These are phyloP conservation scores for Pedicia rivosa DNA, from an alignment of 2,888 invertebrate species.

Conservation along the genomic window DNA sequence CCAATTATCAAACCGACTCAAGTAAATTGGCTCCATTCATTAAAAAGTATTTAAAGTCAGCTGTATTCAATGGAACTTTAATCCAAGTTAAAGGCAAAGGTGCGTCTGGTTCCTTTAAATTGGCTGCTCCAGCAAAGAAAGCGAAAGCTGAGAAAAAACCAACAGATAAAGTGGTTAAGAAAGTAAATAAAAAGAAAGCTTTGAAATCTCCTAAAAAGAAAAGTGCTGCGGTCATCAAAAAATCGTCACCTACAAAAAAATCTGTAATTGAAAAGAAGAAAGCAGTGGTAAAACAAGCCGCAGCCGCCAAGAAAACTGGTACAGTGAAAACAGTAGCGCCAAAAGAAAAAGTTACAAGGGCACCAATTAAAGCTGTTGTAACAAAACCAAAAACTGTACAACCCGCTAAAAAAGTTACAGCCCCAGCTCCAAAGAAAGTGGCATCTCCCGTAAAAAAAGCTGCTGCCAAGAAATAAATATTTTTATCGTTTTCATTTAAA, in stretches of 20 bases:
- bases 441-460: too few species aligned
- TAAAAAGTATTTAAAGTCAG: slow-evolving; percentile 38
- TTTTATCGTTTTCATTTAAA: too few species aligned
- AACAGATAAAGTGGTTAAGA: too few species aligned
- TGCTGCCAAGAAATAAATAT: too few species aligned
- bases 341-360: neutral
- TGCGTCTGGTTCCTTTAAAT: slow-evolving; percentile 13
- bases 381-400: neutral
- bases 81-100: slow-evolving; percentile 14
- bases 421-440: too few species aligned
- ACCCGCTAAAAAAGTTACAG: neutral
- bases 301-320: neutral
- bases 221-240: too few species aligned
- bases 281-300: too few species aligned
- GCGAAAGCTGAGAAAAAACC: neutral
- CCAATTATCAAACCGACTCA: slow-evolving; percentile 40
- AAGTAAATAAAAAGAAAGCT: too few species aligned
- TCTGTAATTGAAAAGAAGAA: too few species aligned
- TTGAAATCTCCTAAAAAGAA: neutral
- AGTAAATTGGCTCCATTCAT: slow-evolving; percentile 41
- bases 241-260: too few species aligned
- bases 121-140: slow-evolving; percentile 9
- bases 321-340: neutral
- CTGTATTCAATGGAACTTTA: slow-evolving; percentile 36
- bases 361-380: neutral